Conservation (phyloP, 1,140 invertebrate species). For the Eciton burchellii region DNA sequence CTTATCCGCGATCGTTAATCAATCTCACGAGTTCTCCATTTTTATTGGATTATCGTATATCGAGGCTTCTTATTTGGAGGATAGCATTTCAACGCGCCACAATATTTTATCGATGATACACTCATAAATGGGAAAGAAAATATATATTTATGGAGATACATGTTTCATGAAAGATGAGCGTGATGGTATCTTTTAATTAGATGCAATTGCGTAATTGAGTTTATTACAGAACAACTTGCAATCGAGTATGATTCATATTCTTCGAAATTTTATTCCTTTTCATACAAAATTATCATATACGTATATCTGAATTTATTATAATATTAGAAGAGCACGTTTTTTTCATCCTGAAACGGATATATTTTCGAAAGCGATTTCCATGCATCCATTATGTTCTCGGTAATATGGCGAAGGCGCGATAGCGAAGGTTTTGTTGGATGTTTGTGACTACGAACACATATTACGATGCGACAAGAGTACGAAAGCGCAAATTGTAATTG, state of each 20-base stretch:
- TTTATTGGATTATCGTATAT: conserved; percentile 27
- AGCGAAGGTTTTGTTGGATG: not conserved
- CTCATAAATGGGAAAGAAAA: not conserved
- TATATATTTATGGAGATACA: not conserved
- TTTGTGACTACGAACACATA: not conserved
- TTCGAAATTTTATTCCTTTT: not conserved
- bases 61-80: not conserved
- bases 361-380: not conserved
- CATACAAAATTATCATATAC: not conserved
- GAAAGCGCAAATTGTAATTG: conserved; percentile 45
- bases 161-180: not conserved
- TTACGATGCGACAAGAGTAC: conserved; percentile 3
- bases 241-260: not conserved
- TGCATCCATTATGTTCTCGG: not conserved
- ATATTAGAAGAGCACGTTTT: not conserved
- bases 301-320: not conserved
- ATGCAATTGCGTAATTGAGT: not conserved
- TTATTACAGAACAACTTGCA: too few relatives aligned
- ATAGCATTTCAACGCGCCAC: not conserved
- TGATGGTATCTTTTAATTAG: not conserved
- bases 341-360: not conserved
- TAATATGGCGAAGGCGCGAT: too few relatives aligned
- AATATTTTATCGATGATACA: not conserved
- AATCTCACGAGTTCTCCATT: not conserved
- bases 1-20: conserved; percentile 37